A percentile compares a stretch with the other conserved stretches of the same genome.
Conservation (phyloP, 1,140 invertebrate species). For the Elymnias hypermnestra region DNA sequence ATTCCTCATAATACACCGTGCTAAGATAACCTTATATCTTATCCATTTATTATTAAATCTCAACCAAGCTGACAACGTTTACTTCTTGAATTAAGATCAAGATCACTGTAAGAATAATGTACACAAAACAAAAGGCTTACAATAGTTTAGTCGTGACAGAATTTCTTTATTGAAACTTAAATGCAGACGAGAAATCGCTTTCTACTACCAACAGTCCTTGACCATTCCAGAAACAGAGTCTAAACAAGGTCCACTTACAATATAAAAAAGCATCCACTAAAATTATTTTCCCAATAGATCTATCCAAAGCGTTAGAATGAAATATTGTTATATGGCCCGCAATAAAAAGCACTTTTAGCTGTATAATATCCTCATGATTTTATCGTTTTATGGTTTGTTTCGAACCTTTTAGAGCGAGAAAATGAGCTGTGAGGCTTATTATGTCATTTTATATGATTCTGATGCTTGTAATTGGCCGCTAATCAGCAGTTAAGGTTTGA, state of each 20-base stretch:
- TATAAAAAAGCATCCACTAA: conserved; percentile 17
- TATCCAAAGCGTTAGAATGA: conserved; percentile 46
- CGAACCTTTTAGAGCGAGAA: conserved; percentile 25
- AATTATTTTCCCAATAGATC: conserved; percentile 23
- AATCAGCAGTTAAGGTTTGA: conserved; percentile 41
- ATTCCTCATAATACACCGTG: background rate
- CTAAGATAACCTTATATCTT: background rate
- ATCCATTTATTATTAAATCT: background rate
- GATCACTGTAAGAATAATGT: conserved; percentile 36
- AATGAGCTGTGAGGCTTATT: conserved; percentile 29
- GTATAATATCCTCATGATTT: conserved; percentile 59
- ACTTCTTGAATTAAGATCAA: conserved; percentile 28
- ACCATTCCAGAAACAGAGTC: conserved; percentile 41
- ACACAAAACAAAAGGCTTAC: too few relatives aligned
- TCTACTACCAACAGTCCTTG: conserved; percentile 49
- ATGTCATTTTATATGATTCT: conserved; percentile 31
- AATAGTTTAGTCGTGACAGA: conserved; percentile 56
- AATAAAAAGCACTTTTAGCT: conserved; percentile 48
- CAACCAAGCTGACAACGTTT: background rate
- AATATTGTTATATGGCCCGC: conserved; percentile 61
- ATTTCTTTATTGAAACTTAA: conserved; percentile 43
- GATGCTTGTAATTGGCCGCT: conserved; percentile 35
- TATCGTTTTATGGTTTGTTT: conserved; percentile 59
- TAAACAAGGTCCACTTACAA: conserved; percentile 40
- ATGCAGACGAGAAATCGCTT: conserved; percentile 37